Conservation (phyloP, 1,140 invertebrate genomes). For the Triops cancriformis region DNA sequence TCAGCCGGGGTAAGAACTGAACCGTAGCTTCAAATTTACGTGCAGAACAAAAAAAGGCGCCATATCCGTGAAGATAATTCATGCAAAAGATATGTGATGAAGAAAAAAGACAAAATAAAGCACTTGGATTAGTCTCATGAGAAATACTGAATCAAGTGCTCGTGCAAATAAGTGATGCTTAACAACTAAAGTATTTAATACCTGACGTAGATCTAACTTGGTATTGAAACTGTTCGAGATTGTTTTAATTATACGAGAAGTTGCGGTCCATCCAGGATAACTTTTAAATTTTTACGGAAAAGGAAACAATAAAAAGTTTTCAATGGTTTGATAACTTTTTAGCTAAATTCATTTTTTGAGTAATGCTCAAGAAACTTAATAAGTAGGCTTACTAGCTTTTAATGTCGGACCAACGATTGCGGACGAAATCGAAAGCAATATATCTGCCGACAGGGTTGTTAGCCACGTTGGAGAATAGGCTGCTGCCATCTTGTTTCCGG, state of each 20-base stretch:
- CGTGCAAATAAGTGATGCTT: neutral
- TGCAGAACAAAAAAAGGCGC: neutral
- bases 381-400: slow-evolving; percentile 55
- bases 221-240: slow-evolving; percentile 61
- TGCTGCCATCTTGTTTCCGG: slow-evolving; percentile 35
- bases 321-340: neutral
- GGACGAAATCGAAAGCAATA: slow-evolving; percentile 61
- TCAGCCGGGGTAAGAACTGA: slow-evolving; percentile 12
- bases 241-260: slow-evolving; percentile 63
- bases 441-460: slow-evolving; percentile 34
- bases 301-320: neutral
- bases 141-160: neutral
- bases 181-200: slow-evolving; percentile 40
- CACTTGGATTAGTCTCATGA: neutral
- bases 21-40: neutral
- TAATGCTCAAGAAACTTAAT: neutral
- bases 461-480: slow-evolving; percentile 34
- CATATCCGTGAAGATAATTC: neutral
- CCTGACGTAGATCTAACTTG: slow-evolving; percentile 62
- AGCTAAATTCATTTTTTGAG: neutral
- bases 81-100: neutral
- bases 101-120: neutral
- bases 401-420: slow-evolving; percentile 60
- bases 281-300: neutral
- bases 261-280: slow-evolving; percentile 36